Evolutionary conservation across 2,888 invertebrate genomes (phyloP).

Genomic region (Itoplectis maculator): DNA sequence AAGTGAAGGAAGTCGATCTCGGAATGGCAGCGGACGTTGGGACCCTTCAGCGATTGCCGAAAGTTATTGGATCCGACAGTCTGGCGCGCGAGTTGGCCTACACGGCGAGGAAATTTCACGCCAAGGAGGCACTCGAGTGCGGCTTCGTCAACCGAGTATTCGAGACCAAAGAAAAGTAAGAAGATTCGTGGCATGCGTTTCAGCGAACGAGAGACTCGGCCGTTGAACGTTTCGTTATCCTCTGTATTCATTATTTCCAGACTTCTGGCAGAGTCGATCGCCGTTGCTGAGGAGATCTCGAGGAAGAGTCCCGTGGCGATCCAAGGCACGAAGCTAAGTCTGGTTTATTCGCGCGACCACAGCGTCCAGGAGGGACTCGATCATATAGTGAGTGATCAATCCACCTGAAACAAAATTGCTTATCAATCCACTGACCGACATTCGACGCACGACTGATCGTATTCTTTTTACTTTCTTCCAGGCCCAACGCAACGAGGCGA

Average conservation of each 20-base stretch:
- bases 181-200: no score
- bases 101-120: conserved; percentile 92
- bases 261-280: conserved; percentile 90
- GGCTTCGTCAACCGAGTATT: conserved; percentile 94
- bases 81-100: conserved; percentile 94
- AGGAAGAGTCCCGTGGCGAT: conserved; percentile 97
- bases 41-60: conserved; percentile 95
- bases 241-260: conserved; percentile 82
- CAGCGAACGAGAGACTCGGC: no score
- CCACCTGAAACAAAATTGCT: conserved; percentile 45
- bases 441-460: conserved; percentile 37
- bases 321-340: conserved; percentile 93
- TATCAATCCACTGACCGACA: not conserved
- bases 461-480: conserved; percentile 84
- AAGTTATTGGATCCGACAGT: conserved; percentile 94
- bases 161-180: conserved; percentile 89
- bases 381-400: conserved; percentile 90
- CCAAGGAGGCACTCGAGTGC: conserved; percentile 92
- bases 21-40: conserved; percentile 99
- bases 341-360: conserved; percentile 95
- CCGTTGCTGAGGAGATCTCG: conserved; percentile 92
- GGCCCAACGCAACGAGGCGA: conserved; percentile 93
- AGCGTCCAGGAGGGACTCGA: conserved; percentile 94
- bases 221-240: no score
- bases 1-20: conserved; percentile 94